Base-by-base conservation (phyloP, 2,797 vertebrate genomes). In the Pempheris klunzingeri region DNA sequence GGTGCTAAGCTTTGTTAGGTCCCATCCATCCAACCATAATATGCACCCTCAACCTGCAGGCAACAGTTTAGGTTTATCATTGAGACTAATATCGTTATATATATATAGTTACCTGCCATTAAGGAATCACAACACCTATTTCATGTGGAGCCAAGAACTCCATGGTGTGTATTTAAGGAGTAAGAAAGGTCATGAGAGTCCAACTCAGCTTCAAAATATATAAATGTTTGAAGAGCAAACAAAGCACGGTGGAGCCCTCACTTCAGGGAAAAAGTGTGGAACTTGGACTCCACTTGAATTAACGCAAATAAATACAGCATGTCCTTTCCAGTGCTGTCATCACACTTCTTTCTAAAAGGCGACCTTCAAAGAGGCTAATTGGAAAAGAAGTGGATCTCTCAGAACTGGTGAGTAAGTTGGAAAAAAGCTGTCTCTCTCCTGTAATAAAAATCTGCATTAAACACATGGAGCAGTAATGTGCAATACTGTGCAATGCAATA, bases 151-250 rank as follows among this genome's bases (percentile, higher is more conserved):
- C 22, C 44, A 7, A 60, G 59, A 58, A 36, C 2, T 39, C 57
- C 53, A 54, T 49, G 24, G 34, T 76, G 44, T 77, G 46, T 76
- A 41, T 77, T 78, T 74, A 80, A 52, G 52, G 52, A 77, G 50
- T 3, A 38, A 26, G 60, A 77, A 65, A 76, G 70, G 69, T 82
- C 70, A 72, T 34, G 34, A 55, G 53, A 70, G 12, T 47, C 69
- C 55, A 49, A 41, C 58, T 54, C 36, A 41, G 24, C 36, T 62
- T 63, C 13, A 13, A 74, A n/a, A 74, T 63, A 49, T 54, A 60
- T 59, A 63, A 44, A 83, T 82, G 67, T 78, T 80, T 85, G 71
- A 69, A 46, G 62, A 80, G 54, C 54, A 81, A 86, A 73, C 30
- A 66, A 30, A 65, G 49, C 54, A 39, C 11, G 18, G 38, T 43